Conservation (phyloP, 2,113 vertebrate species). For the Sterna hirundo region DNA sequence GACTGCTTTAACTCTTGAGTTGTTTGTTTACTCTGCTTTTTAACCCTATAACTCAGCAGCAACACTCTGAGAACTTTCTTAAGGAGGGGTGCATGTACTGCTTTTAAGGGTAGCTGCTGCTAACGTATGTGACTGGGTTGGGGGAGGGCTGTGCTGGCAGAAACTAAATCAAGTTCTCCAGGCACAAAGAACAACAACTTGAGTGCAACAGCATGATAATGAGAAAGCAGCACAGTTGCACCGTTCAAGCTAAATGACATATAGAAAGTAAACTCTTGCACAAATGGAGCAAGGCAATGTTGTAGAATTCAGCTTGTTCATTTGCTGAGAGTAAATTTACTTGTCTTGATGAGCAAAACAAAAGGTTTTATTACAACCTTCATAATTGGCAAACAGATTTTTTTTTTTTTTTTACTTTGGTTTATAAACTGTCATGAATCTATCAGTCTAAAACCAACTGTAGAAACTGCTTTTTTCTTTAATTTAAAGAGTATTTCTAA, state of each 20-base stretch:
- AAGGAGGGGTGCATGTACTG: neutral
- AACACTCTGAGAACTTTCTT: neutral
- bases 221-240: neutral
- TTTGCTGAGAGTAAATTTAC: neutral
- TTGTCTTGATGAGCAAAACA: neutral
- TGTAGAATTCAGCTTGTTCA: neutral
- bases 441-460: neutral
- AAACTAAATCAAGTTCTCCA: neutral
- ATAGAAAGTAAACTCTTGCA: neutral
- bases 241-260: neutral
- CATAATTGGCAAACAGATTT: neutral
- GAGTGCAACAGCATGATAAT: neutral
- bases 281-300: neutral
- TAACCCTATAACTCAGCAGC: neutral
- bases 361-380: neutral
- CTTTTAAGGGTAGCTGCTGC: neutral
- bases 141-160: neutral
- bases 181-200: neutral
- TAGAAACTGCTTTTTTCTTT: neutral
- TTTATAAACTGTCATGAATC: neutral
- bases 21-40: neutral
- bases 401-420: neutral
- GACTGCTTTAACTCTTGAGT: neutral
- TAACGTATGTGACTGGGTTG: rapidly evolving
- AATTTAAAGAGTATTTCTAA: neutral